Evolutionary conservation across 2,113 vertebrate genomes (phyloP).

Genomic region (Butorides virescens): DNA sequence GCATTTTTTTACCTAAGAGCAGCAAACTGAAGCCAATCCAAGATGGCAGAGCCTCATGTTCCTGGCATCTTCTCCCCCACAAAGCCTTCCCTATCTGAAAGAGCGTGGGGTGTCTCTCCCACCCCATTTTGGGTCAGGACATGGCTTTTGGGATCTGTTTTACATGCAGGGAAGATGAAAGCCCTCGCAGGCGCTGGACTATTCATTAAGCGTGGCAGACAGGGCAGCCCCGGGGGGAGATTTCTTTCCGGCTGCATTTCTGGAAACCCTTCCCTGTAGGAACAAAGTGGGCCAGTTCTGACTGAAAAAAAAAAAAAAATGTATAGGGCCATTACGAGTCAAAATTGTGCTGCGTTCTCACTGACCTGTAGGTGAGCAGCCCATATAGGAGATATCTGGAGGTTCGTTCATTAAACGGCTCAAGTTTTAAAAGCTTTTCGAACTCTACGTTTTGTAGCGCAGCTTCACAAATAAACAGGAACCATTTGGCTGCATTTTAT

Average conservation of each 20-base stretch:
- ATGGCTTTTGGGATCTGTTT: not conserved
- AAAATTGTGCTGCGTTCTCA: not conserved
- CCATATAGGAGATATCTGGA: not conserved
- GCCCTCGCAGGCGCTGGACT: not conserved
- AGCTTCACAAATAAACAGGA: not conserved
- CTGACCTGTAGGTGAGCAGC: not conserved
- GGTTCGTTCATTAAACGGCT: not conserved
- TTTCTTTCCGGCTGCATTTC: not conserved
- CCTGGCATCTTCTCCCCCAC: not conserved
- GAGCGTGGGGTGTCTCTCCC: not conserved
- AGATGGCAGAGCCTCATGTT: not conserved
- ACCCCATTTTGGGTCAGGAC: not conserved
- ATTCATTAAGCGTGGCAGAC: not conserved
- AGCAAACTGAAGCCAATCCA: not conserved
- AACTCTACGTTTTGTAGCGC: not conserved
- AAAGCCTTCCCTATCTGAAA: not conserved
- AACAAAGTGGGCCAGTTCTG: not conserved
- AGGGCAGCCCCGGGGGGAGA: not conserved
- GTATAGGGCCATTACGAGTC: not conserved
- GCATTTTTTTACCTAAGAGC: not conserved
- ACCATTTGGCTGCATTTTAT: not conserved
- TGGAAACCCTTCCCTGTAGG: not conserved
- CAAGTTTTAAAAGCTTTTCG: not conserved
- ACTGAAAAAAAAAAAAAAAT: not conserved
- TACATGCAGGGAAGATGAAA: not conserved